phyloP scores from a whole-genome alignment of 2,797 vertebrate species.

The Erithacus rubecula region DNA sequence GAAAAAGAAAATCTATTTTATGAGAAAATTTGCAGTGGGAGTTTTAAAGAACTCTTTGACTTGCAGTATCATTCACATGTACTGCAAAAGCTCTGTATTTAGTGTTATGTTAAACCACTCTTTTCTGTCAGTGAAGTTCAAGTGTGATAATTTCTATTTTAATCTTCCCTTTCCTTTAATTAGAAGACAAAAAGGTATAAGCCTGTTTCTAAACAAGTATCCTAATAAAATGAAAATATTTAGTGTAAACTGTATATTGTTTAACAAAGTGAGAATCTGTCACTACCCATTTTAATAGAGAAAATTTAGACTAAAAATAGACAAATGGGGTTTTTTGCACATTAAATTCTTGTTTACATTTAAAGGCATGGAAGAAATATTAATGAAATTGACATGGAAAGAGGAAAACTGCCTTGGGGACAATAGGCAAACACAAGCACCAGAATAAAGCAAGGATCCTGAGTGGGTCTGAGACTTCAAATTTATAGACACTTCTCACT shows the following conservation, averaged over 20 bases:
- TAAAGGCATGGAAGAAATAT: background rate
- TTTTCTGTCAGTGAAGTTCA: constrained; percentile 44
- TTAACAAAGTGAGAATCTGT: constrained; percentile 23
- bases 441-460: background rate
- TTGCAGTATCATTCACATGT: constrained; percentile 35
- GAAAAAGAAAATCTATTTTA: constrained; percentile 26
- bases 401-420: background rate
- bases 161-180: constrained; percentile 47
- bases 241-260: constrained; percentile 15
- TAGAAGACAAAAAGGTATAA: constrained; percentile 58
- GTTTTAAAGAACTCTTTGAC: constrained; percentile 52
- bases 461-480: background rate
- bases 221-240: constrained; percentile 41
- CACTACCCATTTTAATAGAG: constrained; percentile 37
- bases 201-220: constrained; percentile 30
- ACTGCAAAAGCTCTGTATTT: constrained; percentile 32
- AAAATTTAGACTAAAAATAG: constrained; percentile 25
- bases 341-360: background rate
- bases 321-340: background rate
- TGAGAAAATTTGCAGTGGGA: constrained; percentile 41
- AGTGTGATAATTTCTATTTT: constrained; percentile 41
- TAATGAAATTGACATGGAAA: background rate
- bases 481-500: background rate
- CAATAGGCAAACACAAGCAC: background rate
- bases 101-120: constrained; percentile 32